Base-by-base conservation (phyloP, 2,888 invertebrate species). In the Euplexia lucipara region DNA sequence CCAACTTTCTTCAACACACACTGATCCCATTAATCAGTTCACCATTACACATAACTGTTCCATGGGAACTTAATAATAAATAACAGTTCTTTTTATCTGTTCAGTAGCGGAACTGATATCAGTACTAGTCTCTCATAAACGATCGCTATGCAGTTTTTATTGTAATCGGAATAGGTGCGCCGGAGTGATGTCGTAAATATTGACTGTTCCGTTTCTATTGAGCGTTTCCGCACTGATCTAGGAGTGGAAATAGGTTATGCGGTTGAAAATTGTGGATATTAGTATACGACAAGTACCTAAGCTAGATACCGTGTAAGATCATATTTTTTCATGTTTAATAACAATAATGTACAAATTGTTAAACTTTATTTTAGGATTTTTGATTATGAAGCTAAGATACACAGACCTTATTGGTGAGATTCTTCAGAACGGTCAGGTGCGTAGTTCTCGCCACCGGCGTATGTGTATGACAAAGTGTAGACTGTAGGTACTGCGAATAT, bases 31-130 rank as follows among this genome's bases (percentile, higher is more conserved):
- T 63, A 62, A 58, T 74, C 48, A 48, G 48, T 26, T 39, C 53
- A 45, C 60, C 18, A 22, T 45, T 12, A 60, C 67, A 41, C 32
- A 34, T 57, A 67, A 63, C 69, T 56, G 73, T 66, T 42, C 61
- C 61, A 77, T 79, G 77, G 56, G 73, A 79, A 79, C 48, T 49
- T n/a, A n/a, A n/a, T n/a, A 53, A 60, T 56, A 48, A 39, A 69
- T 39, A 75, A 70, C 56, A 22, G 76, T 65, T 45, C 39, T 76
- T 70, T 57, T 60, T 59, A 51, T 59, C 30, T 47, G 30, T 44
- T 49, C 22, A 18, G n/a, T 65, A 65, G 45, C 76, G 73, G 73
- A 74, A 65, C 73, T 59, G 22, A n/a, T 69, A 37, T 34, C 18
- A 30, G 61, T 75, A 49, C 44, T 35, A 14, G 64, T 12, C 26